Evolutionary conservation across 2,113 vertebrate species (phyloP).

Genomic region (Thymallus thymallus): DNA sequence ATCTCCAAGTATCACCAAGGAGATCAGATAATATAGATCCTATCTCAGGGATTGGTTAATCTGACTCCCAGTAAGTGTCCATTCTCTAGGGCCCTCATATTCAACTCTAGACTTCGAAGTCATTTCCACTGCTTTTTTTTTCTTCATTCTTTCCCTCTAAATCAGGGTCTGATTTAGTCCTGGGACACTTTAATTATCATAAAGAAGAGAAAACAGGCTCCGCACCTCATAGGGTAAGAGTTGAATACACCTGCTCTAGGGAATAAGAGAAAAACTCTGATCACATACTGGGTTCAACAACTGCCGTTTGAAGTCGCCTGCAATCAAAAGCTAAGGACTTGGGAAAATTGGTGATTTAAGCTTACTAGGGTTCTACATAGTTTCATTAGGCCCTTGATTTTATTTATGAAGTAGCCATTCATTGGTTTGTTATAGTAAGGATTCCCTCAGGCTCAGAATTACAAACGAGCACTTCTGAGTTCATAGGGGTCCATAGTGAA

Average conservation of each 20-base stretch:
- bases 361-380: slow-evolving; percentile 26
- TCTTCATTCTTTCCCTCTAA: no score
- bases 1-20: slow-evolving; percentile 49
- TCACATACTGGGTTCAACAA: slow-evolving; percentile 43
- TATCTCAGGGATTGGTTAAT: slow-evolving; percentile 38
- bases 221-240: no score
- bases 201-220: no score
- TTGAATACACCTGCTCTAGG: slow-evolving; percentile 7
- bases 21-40: slow-evolving; percentile 56
- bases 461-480: slow-evolving; percentile 21
- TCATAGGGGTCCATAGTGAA: neutral
- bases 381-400: slow-evolving; percentile 21
- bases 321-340: slow-evolving; percentile 18
- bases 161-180: no score
- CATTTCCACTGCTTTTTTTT: no score
- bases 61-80: slow-evolving; percentile 44
- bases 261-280: neutral
- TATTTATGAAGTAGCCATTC: slow-evolving; percentile 26
- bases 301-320: slow-evolving; percentile 25
- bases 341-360: slow-evolving; percentile 42
- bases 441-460: slow-evolving; percentile 22
- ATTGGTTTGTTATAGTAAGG: slow-evolving; percentile 42
- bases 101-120: no score
- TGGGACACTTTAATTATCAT: no score
- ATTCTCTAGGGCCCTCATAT: slow-evolving; percentile 17